Evolutionary conservation across 2,113 vertebrate species (phyloP), one percentile per base, ranked within the genome.

Genomic region (Carettochelys insculpta): DNA sequence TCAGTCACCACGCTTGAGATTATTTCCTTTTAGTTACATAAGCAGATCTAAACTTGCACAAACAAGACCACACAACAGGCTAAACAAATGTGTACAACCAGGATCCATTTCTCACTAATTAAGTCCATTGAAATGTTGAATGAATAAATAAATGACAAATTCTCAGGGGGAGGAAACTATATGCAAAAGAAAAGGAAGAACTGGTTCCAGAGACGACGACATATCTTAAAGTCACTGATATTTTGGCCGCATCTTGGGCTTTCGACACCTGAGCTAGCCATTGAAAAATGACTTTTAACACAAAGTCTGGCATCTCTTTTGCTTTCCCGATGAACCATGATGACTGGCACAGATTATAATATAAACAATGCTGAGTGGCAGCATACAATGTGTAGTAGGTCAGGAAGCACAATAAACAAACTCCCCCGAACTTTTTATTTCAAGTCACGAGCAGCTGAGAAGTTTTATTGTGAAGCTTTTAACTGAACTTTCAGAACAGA

Each of bases 391-490:
- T 3, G 22, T 85, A 41, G 51, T 1, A 8, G 0, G 3, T 5
- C 75, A 73, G 14, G 65, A 5, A 53, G 27, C 5, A 6, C 17
- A 20, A 16, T 31, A 45, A 53, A 25, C 12, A 14, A 54, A 77
- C 43, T 1, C 20, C 0, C 0, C 41, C 41, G 31, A 0, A 29
- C 25, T 53, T 31, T 6, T 1, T 1, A 76, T n/a, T 29, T 81
- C 8, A 76, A 38, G 7, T 10, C 43, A 17, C 4, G 19, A 68
- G 61, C 61, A 68, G n/a, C 61, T 43, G 38, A 75, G 25, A 45
- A 38, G 22, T 38, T 24, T 54, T 47, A 6, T 52, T 85, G 81
- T 8, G 1, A 10, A 80, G 31, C 45, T 83, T 86, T 41, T 81
- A 51, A 25, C 48, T 0, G 0, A n/a, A 79, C n/a, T 38, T 50